Percentiles rank a stretch among this genome's conserved stretches.
Conservation (phyloP, 1,140 invertebrate species). For the Aphis craccivora region DNA sequence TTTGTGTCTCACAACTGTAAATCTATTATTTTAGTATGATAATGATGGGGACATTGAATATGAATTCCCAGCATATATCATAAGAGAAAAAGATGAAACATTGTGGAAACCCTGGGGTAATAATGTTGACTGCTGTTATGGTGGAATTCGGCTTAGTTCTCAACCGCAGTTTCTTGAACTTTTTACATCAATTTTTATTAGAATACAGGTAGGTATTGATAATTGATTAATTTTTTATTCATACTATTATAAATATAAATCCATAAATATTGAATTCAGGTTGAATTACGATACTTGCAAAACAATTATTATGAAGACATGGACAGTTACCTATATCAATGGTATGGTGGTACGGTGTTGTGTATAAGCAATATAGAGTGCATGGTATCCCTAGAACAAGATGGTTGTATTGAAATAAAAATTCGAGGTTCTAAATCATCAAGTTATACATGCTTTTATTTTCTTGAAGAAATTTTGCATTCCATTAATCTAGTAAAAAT, state of each 20-base stretch:
- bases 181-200: constrained; percentile 48
- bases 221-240: neutral
- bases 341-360: constrained; percentile 81
- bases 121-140: constrained; percentile 69
- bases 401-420: constrained; percentile 75
- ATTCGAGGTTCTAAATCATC: constrained; percentile 74
- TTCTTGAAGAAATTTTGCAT: constrained; percentile 78
- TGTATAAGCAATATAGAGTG: constrained; percentile 77
- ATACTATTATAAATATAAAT: too few relatives aligned
- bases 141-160: constrained; percentile 72
- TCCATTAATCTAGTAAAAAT: constrained; percentile 72
- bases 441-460: constrained; percentile 73
- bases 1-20: neutral
- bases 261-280: constrained; percentile 8
- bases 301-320: constrained; percentile 67
- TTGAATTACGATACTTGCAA: constrained; percentile 52
- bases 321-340: constrained; percentile 78
- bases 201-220: constrained; percentile 44
- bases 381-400: constrained; percentile 74
- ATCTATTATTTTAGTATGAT: constrained; percentile 69
- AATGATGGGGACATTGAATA: constrained; percentile 79
- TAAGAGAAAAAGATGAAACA: constrained; percentile 76
- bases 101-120: constrained; percentile 72
- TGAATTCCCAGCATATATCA: constrained; percentile 83
- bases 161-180: constrained; percentile 62